Conservation (phyloP, 2,797 vertebrate genomes). For the Macrochelys suwanniensis region DNA sequence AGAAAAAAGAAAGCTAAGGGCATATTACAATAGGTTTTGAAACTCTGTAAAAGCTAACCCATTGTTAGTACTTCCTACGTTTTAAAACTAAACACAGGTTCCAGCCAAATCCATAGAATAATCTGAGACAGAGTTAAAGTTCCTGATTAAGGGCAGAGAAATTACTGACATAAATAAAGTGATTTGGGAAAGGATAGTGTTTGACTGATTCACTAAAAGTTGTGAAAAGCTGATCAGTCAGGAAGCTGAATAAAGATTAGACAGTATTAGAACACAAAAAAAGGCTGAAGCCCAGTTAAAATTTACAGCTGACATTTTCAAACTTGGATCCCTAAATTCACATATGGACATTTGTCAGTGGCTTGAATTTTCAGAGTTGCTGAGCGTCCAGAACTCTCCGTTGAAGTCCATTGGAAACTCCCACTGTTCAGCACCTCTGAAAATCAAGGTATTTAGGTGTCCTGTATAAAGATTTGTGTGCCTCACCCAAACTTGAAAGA, state of each 20-base stretch:
- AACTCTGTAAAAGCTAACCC: not conserved
- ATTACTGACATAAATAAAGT: not conserved
- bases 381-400: not conserved
- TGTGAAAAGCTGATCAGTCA: not conserved
- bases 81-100: not conserved
- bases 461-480: rapidly evolving
- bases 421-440: not conserved
- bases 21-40: too few relatives aligned
- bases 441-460: not conserved
- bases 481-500: rapidly evolving
- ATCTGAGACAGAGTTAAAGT: not conserved
- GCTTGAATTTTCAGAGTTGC: too few relatives aligned
- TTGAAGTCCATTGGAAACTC: not conserved
- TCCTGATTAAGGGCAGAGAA: not conserved
- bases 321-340: not conserved
- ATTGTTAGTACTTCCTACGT: not conserved
- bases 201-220: not conserved
- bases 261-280: not conserved
- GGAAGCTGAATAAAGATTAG: not conserved
- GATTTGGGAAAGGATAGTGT: not conserved
- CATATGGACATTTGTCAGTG: too few relatives aligned
- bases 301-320: not conserved
- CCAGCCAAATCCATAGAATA: not conserved
- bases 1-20: too few relatives aligned
- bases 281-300: not conserved